Conservation (phyloP, 2,113 vertebrate genomes). For the Corynorhinus townsendii region DNA sequence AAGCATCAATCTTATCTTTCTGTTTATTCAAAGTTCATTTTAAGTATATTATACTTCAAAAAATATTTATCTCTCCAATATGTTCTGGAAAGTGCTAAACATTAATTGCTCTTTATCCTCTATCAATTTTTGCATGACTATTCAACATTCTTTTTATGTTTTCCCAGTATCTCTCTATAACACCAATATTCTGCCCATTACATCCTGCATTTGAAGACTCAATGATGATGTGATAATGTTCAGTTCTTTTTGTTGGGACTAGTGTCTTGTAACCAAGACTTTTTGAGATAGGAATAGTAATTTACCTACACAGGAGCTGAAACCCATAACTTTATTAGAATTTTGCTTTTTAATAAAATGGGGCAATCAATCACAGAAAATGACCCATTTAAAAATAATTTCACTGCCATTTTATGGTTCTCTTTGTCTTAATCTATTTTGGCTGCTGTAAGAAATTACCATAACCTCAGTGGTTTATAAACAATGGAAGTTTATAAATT, state of each 20-base stretch:
- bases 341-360: background rate
- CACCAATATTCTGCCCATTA: background rate
- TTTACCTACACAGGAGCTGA: background rate
- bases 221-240: background rate
- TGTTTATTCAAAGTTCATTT: background rate
- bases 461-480: background rate
- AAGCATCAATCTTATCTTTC: background rate
- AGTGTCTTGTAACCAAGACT: background rate
- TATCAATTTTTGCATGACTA: background rate
- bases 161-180: background rate
- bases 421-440: background rate
- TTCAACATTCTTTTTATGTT: background rate
- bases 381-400: background rate
- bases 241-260: background rate
- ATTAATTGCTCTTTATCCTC: background rate
- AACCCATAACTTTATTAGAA: background rate
- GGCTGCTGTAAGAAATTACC: background rate
- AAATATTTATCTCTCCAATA: background rate
- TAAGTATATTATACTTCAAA: background rate
- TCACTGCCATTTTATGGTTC: background rate
- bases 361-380: background rate
- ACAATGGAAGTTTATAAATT: background rate
- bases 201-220: background rate
- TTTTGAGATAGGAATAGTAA: background rate
- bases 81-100: background rate